Percentiles rank a stretch among this genome's conserved stretches.
These are phyloP conservation scores for Lithosia quadra DNA, from an alignment of 2,888 invertebrate species.

Conservation along the genomic window DNA sequence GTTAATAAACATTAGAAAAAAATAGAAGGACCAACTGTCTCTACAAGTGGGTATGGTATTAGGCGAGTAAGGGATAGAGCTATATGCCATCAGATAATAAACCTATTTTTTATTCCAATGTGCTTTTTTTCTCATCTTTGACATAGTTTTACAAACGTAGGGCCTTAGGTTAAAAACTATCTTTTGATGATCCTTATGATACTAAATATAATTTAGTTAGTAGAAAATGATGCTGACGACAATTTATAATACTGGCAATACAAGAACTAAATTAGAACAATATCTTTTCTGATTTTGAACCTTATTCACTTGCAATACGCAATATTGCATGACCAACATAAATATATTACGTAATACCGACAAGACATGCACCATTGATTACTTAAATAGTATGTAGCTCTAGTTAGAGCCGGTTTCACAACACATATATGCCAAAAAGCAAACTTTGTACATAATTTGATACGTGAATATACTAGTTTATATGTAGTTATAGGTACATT, in stretches of 20 bases:
- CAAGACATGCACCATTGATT: constrained; percentile 74
- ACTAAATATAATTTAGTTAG: no score
- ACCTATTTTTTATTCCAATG: no score
- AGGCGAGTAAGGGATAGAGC: neutral
- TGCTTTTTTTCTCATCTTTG: no score
- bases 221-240: neutral
- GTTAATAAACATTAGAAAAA: neutral
- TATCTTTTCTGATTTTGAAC: constrained; percentile 6
- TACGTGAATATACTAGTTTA: neutral
- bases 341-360: constrained; percentile 42
- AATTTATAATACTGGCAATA: neutral
- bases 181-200: no score
- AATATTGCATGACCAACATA: constrained; percentile 37
- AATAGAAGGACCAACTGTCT: neutral
- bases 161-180: no score
- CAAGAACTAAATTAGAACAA: neutral
- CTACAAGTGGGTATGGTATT: neutral
- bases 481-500: neutral
- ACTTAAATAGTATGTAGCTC: constrained; percentile 40
- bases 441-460: constrained; percentile 32
- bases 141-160: no score
- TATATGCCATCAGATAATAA: neutral
- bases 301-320: constrained; percentile 7
- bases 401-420: constrained; percentile 54
- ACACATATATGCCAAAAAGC: constrained; percentile 41